phyloP scores from a whole-genome alignment of 2,888 invertebrate genomes.

The Ptychoptera contaminata region DNA sequence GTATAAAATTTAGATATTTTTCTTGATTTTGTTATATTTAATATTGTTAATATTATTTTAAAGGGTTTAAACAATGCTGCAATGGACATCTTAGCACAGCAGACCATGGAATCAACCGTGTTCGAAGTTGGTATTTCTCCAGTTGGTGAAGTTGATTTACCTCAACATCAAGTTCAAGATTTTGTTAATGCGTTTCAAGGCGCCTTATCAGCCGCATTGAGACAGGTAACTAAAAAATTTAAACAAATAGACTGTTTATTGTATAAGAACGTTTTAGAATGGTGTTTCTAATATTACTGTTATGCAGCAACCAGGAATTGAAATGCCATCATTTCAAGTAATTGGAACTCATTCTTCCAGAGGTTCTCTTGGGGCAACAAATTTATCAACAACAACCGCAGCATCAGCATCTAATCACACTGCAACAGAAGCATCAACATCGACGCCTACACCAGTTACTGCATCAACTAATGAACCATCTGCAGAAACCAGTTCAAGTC shows the following conservation, averaged over 20 bases:
- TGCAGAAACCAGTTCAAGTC: neutral
- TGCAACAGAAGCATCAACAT: constrained; percentile 8
- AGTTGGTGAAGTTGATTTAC: constrained; percentile 19
- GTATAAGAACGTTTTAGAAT: constrained; percentile 9
- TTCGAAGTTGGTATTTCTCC: constrained; percentile 31
- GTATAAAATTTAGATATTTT: constrained; percentile 11
- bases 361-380: neutral
- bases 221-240: constrained; percentile 12
- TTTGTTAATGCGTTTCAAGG: constrained; percentile 29
- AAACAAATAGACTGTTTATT: too few species aligned
- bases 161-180: constrained; percentile 25
- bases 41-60: constrained; percentile 9
- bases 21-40: neutral
- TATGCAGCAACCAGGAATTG: neutral
- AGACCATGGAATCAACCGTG: constrained; percentile 32
- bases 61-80: constrained; percentile 28
- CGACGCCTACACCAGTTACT: constrained; percentile 9
- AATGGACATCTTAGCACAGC: constrained; percentile 30
- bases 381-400: neutral
- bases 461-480: constrained; percentile 1
- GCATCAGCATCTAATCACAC: neutral
- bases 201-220: constrained; percentile 28
- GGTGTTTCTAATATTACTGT: constrained; percentile 27
- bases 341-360: neutral
- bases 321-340: neutral